A percentile compares a stretch with the other conserved stretches of the same genome.
phyloP scores from a whole-genome alignment of 2,888 invertebrate genomes.

The Apoderus coryli region DNA sequence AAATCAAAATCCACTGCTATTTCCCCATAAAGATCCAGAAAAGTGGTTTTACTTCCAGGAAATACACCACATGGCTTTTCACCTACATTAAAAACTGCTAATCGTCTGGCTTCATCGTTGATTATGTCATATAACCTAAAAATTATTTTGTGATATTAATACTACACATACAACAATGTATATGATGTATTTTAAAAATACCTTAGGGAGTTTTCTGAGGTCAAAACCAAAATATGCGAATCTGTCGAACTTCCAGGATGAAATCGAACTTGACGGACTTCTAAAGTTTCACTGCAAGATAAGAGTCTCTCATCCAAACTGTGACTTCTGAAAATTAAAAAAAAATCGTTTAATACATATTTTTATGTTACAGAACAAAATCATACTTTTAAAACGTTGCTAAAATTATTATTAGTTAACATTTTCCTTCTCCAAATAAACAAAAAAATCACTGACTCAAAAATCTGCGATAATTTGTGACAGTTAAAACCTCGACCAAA shows the following conservation, averaged over 20 bases:
- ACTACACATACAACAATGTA: no score
- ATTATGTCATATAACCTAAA: slow-evolving; percentile 28
- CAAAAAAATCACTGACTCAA: no score
- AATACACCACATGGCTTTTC: slow-evolving; percentile 27
- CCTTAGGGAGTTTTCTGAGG: slow-evolving; percentile 79
- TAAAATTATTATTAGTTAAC: no score
- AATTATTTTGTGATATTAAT: no score
- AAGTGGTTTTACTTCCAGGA: slow-evolving; percentile 28
- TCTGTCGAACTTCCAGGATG: slow-evolving; percentile 70
- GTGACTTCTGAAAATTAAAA: slow-evolving; percentile 55
- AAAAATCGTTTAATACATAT: no score
- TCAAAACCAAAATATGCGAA: slow-evolving; percentile 62
- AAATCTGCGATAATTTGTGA: no score
- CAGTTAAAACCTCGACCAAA: no score
- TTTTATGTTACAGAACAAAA: no score
- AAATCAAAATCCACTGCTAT: slow-evolving; percentile 79
- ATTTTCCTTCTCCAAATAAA: no score
- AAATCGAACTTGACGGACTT: slow-evolving; percentile 65
- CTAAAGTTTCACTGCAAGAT: slow-evolving; percentile 49
- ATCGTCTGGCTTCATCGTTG: slow-evolving; percentile 20
- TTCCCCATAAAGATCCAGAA: slow-evolving; percentile 52
- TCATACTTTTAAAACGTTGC: no score
- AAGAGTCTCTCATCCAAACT: slow-evolving; percentile 61
- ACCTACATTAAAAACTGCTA: slow-evolving; percentile 26
- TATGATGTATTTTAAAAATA: slow-evolving; percentile 29